A percentile compares a stretch with the other conserved stretches of the same genome.
Evolutionary conservation across 1,140 invertebrate species (phyloP).

Genomic region (Diplogasteroides magnus): DNA sequence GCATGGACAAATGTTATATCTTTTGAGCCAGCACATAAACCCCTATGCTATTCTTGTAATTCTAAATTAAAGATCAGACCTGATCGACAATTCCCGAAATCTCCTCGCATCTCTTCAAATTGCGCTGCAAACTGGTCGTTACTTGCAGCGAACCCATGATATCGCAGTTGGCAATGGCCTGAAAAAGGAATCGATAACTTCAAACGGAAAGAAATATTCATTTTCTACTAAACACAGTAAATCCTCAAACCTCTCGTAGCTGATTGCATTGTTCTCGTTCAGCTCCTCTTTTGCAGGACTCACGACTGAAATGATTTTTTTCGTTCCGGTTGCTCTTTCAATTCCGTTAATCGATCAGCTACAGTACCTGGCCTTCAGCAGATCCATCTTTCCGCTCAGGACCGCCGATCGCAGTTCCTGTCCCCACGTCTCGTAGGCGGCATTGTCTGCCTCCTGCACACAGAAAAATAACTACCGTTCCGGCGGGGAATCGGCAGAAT

Average conservation of each 20-base stretch:
- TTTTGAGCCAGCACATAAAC: too few relatives aligned
- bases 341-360: constrained; percentile 2
- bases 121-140: constrained; percentile 41
- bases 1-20: too few relatives aligned
- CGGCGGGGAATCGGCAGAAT: too few relatives aligned
- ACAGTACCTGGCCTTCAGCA: constrained; percentile 46
- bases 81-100: constrained; percentile 51
- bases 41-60: not conserved
- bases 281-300: constrained; percentile 52
- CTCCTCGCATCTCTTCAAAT: constrained; percentile 48
- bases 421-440: constrained; percentile 53
- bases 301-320: constrained; percentile 44
- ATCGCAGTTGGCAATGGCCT: constrained; percentile 47
- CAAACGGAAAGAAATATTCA: not conserved
- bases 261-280: constrained; percentile 52
- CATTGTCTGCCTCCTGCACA: constrained; percentile 42
- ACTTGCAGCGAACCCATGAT: constrained; percentile 50
- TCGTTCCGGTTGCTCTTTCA: constrained; percentile 1
- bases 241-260: constrained; percentile 18
- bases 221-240: not conserved
- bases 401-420: constrained; percentile 47
- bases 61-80: constrained; percentile 29
- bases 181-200: not conserved
- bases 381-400: constrained; percentile 47
- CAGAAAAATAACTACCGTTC: not conserved